Evolutionary conservation across 2,113 vertebrate species (phyloP).

Genomic region (Aepyceros melampus): DNA sequence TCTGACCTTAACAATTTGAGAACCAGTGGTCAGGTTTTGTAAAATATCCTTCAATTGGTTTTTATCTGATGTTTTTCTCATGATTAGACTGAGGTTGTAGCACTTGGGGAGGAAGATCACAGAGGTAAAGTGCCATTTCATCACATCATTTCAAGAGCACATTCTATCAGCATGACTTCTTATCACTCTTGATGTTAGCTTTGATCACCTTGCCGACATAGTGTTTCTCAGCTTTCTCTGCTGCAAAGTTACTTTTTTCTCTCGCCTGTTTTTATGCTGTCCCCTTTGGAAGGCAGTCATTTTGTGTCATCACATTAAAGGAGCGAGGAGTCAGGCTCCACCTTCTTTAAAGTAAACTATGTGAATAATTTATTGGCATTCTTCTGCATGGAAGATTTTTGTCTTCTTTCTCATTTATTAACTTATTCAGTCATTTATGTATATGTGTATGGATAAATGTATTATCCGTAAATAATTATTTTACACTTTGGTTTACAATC

Average conservation of each 20-base stretch:
- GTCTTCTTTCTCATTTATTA: neutral
- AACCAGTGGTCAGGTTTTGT: neutral
- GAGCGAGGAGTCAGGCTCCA: neutral
- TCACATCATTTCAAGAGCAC: neutral
- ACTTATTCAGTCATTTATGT: neutral
- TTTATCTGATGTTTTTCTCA: neutral
- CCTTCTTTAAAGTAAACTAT: neutral
- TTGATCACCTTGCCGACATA: neutral
- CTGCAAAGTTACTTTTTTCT: neutral
- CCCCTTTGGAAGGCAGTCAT: neutral
- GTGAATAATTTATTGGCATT: neutral
- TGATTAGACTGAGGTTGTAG: neutral
- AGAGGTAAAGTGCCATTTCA: neutral
- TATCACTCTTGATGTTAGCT: neutral
- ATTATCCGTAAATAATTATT: neutral
- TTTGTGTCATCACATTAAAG: neutral
- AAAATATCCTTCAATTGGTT: neutral
- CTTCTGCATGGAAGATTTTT: neutral
- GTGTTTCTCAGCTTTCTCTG: neutral
- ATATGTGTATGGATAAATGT: neutral
- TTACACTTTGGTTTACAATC: neutral
- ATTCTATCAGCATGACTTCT: neutral
- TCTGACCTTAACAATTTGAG: neutral
- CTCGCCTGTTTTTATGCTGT: neutral
- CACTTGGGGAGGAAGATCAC: neutral